Evolutionary conservation across 2,888 invertebrate genomes (phyloP).

Genomic region (Pardosa pseudoannulata): DNA sequence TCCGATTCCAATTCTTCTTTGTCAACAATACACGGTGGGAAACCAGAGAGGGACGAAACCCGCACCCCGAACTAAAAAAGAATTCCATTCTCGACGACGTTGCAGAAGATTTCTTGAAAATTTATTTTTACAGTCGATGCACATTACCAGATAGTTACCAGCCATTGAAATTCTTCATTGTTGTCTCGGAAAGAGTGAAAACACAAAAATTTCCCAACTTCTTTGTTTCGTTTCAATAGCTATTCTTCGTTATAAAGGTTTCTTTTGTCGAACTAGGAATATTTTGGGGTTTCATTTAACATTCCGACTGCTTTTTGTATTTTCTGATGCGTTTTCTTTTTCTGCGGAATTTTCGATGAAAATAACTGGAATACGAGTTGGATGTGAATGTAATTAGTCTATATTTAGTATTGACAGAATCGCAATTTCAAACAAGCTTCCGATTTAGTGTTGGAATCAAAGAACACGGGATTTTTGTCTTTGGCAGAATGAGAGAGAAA

Average conservation of each 20-base stretch:
- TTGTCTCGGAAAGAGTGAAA: not conserved
- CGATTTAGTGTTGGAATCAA: too few relatives aligned
- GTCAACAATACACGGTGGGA: not conserved
- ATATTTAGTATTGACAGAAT: too few relatives aligned
- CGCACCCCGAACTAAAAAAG: not conserved
- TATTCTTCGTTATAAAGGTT: not conserved
- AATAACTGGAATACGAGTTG: too few relatives aligned
- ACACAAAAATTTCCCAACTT: not conserved
- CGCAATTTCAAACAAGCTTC: too few relatives aligned
- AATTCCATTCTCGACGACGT: not conserved
- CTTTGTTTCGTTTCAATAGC: not conserved
- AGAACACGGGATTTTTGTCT: too few relatives aligned
- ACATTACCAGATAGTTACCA: not conserved
- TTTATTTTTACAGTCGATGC: not conserved
- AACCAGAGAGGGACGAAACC: not conserved
- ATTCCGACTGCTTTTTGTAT: too few relatives aligned
- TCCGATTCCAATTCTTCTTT: not conserved
- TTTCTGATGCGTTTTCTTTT: too few relatives aligned
- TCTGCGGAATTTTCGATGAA: too few relatives aligned
- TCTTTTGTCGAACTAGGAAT: too few relatives aligned
- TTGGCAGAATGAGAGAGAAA: too few relatives aligned
- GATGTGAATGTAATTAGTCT: too few relatives aligned
- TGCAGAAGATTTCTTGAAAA: not conserved
- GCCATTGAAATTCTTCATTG: not conserved
- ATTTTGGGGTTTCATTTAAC: too few relatives aligned